Percentiles rank a stretch among this genome's conserved stretches.
phyloP scores from a whole-genome alignment of 92 coral and sea anemone species.

The Nematostella vectensis region DNA sequence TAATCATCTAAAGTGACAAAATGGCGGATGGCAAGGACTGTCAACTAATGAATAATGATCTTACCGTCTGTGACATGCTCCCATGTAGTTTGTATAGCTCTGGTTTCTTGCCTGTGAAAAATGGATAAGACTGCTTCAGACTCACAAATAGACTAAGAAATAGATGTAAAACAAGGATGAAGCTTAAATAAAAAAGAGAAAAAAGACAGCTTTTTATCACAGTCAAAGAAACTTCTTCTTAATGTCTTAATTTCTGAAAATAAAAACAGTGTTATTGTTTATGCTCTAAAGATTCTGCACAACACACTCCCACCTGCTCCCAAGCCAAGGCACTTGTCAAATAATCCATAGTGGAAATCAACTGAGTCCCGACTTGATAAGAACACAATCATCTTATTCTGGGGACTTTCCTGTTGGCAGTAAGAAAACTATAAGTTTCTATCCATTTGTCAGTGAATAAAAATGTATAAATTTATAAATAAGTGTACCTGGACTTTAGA shows the following conservation, averaged over 20 bases:
- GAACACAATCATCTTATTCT: conserved; percentile 73
- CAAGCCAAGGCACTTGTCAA: background rate
- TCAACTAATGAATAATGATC: too few species aligned
- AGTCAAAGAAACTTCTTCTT: too few species aligned
- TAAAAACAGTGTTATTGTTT: background rate
- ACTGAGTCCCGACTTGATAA: conserved; percentile 90
- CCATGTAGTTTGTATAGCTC: conserved; percentile 81
- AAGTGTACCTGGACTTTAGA: conserved; percentile 43
- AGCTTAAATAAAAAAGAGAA: too few species aligned
- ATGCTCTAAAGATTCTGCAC: background rate
- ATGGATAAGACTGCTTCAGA: too few species aligned
- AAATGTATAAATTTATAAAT: background rate
- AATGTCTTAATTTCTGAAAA: background rate
- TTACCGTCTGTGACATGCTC: conserved; percentile 82
- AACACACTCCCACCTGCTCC: too few species aligned
- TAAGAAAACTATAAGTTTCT: conserved; percentile 9
- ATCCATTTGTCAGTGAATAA: too few species aligned
- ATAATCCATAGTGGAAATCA: conserved; percentile 62
- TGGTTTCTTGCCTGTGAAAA: conserved; percentile 9
- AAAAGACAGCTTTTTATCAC: too few species aligned
- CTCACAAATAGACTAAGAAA: too few species aligned
- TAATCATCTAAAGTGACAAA: too few species aligned
- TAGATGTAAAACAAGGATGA: too few species aligned
- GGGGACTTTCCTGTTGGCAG: conserved; percentile 39
- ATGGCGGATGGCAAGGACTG: too few species aligned